A percentile compares a stretch with the other conserved stretches of the same genome.
phyloP scores from a whole-genome alignment of 2,888 invertebrate genomes.

The Ormia ochracea region DNA sequence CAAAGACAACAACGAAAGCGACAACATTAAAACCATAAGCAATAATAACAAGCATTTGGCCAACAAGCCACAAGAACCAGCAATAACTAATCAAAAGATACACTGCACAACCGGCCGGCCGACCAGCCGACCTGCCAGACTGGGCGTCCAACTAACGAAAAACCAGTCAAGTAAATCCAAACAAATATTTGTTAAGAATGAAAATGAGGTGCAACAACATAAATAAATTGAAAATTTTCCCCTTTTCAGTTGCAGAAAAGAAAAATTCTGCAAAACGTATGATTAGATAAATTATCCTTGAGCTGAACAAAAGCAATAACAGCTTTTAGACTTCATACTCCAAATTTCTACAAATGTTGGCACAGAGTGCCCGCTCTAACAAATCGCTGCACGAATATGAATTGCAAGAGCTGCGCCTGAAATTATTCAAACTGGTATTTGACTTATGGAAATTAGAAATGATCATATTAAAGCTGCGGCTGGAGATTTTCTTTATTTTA shows the following conservation, averaged over 20 bases:
- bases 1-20: slow-evolving; percentile 1
- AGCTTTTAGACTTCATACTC: slow-evolving; percentile 4
- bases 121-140: not conserved
- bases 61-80: slow-evolving; percentile 21
- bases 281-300: slow-evolving; percentile 56
- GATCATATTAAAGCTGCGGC: slow-evolving; percentile 16
- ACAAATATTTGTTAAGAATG: slow-evolving; percentile 44
- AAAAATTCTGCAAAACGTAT: slow-evolving; percentile 37
- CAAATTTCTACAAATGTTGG: not conserved
- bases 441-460: slow-evolving; percentile 34
- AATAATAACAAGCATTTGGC: slow-evolving; percentile 42
- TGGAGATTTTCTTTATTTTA: not conserved
- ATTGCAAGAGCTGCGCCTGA: not conserved
- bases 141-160: too few species aligned
- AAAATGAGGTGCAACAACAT: slow-evolving; percentile 34
- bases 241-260: not conserved
- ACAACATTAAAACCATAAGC: not conserved
- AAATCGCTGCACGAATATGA: slow-evolving; percentile 3
- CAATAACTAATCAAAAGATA: not conserved
- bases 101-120: not conserved
- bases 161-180: slow-evolving; percentile 14
- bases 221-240: slow-evolving; percentile 49
- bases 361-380: not conserved
- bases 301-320: slow-evolving; percentile 27
- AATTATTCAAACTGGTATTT: slow-evolving; percentile 28